Conservation (phyloP, 2,113 vertebrate species). For the Rhynchopsitta pachyrhyncha region DNA sequence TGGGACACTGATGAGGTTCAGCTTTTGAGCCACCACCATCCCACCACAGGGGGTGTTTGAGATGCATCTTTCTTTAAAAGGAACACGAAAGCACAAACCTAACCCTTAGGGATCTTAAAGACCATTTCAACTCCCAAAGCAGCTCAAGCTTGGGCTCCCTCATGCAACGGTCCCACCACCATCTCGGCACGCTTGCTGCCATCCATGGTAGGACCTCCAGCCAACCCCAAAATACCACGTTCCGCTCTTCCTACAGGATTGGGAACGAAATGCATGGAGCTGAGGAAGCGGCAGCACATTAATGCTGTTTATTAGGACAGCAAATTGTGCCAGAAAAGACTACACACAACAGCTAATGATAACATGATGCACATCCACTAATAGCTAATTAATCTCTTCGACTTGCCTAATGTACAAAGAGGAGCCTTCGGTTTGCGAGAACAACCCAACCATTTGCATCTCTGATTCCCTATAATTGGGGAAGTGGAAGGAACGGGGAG, state of each 20-base stretch:
- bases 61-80: rapidly evolving
- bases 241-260: rapidly evolving
- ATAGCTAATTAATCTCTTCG: constrained; percentile 45
- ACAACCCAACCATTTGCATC: neutral
- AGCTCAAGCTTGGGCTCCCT: neutral
- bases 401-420: neutral
- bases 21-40: neutral
- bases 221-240: rapidly evolving
- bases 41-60: rapidly evolving
- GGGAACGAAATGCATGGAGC: neutral
- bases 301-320: neutral
- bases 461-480: neutral
- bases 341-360: neutral
- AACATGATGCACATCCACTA: neutral
- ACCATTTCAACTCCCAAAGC: rapidly evolving
- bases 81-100: neutral
- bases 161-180: rapidly evolving
- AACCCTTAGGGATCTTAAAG: rapidly evolving
- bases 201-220: rapidly evolving
- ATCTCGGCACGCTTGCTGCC: rapidly evolving
- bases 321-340: neutral
- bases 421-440: neutral
- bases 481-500: neutral
- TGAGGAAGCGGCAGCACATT: neutral
- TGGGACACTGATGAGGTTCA: neutral